Percentiles rank a stretch among this genome's conserved stretches.
phyloP scores from a whole-genome alignment of 64 coral and sea anemone genomes.

The Acropora tenuis region DNA sequence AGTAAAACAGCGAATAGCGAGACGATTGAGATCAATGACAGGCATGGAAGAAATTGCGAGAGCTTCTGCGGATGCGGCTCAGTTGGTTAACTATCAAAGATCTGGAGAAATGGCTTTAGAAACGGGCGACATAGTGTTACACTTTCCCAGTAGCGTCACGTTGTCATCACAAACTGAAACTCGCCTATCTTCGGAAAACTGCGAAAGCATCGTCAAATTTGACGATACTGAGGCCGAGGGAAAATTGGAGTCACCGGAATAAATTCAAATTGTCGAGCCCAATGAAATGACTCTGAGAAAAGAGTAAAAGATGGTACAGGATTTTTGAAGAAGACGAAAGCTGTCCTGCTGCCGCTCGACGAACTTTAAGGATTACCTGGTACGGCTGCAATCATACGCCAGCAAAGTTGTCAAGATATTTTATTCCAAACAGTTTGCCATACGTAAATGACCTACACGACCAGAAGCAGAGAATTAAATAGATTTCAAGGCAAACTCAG shows the following conservation, averaged over 20 bases:
- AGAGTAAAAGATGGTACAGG: neutral
- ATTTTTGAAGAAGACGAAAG: neutral
- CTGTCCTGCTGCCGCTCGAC: neutral
- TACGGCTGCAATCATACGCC: neutral
- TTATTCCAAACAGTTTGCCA: too few relatives aligned
- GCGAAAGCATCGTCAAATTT: neutral
- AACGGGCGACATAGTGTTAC: neutral
- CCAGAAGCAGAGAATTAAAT: too few relatives aligned
- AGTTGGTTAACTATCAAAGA: slow-evolving; percentile 22
- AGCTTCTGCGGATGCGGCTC: neutral
- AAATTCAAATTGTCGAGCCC: neutral
- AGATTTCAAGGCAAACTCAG: too few relatives aligned
- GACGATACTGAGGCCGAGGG: neutral
- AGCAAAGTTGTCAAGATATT: neutral
- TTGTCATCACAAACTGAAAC: neutral
- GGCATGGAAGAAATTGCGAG: too few relatives aligned
- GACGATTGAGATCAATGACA: neutral
- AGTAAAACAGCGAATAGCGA: neutral
- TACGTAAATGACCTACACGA: too few relatives aligned
- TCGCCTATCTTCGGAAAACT: neutral
- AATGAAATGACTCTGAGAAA: neutral
- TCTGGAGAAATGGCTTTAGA: neutral
- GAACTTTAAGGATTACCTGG: neutral
- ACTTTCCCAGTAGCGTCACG: neutral
- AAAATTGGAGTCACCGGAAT: neutral